Percentiles rank a stretch among this genome's conserved stretches.
These are phyloP conservation scores for Tretioscincus oriximinensis DNA, from an alignment of 2,113 vertebrate species.

Conservation along the genomic window DNA sequence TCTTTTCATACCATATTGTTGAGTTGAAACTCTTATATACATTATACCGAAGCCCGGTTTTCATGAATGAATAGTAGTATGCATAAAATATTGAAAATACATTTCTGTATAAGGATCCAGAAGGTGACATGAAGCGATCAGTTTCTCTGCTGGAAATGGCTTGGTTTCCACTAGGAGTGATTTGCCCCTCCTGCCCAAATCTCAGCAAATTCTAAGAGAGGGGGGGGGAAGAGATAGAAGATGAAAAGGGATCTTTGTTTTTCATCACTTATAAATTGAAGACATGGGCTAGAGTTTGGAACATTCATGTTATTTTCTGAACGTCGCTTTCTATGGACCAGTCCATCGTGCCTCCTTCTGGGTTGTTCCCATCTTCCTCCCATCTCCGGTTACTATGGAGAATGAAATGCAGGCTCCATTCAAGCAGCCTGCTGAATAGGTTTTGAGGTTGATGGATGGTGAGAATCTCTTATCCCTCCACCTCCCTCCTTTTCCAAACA, in stretches of 20 bases:
- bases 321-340: conserved; percentile 32
- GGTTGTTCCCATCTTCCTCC: conserved; percentile 48
- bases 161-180: neutral
- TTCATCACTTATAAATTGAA: neutral
- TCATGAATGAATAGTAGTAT: neutral
- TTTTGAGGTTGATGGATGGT: conserved; percentile 75
- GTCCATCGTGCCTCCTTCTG: conserved; percentile 7
- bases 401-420: conserved; percentile 69
- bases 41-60: neutral
- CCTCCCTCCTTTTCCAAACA: conserved; percentile 62
- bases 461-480: conserved; percentile 68
- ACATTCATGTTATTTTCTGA: conserved; percentile 36
- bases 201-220: neutral
- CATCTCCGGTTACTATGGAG: conserved; percentile 71
- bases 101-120: neutral
- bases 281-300: conserved; percentile 44
- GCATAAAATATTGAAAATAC: neutral
- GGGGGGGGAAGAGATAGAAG: neutral
- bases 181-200: neutral
- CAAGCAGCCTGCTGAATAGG: conserved; percentile 69
- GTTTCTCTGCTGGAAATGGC: conserved; percentile 18
- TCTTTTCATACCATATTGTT: neutral
- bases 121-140: neutral
- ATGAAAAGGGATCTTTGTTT: conserved; percentile 17
- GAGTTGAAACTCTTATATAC: neutral